Percentiles rank a stretch among this genome's conserved stretches.
Evolutionary conservation across 2,888 invertebrate species (phyloP).

Genomic region (Tenthredo mesomela): DNA sequence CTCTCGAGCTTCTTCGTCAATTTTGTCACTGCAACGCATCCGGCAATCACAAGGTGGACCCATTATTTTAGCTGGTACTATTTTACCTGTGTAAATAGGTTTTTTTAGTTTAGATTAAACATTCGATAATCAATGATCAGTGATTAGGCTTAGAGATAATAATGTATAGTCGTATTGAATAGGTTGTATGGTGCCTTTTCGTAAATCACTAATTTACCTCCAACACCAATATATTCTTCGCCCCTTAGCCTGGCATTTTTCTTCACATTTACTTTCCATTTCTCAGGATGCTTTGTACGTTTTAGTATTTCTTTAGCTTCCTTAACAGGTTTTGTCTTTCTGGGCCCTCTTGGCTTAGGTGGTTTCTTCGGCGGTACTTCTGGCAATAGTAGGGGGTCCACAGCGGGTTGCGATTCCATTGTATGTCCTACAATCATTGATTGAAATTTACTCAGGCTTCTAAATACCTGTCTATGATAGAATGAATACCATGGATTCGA

Average conservation of each 20-base stretch:
- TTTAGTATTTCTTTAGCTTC: slow-evolving; percentile 54
- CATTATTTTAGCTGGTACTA: slow-evolving; percentile 67
- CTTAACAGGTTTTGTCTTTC: slow-evolving; percentile 50
- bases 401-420: slow-evolving; percentile 32
- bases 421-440: slow-evolving; percentile 40
- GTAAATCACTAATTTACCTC: slow-evolving; percentile 59
- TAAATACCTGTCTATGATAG: too few relatives aligned
- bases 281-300: slow-evolving; percentile 65
- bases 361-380: slow-evolving; percentile 40
- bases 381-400: not conserved
- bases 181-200: not conserved
- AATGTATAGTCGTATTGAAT: not conserved
- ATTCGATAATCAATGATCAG: not conserved
- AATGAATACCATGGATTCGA: not conserved
- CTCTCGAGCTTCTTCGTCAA: slow-evolving; percentile 63
- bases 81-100: slow-evolving; percentile 59
- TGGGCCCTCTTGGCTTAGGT: slow-evolving; percentile 42
- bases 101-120: not conserved
- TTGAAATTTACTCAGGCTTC: not conserved
- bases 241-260: slow-evolving; percentile 68
- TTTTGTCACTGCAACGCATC: slow-evolving; percentile 66
- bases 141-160: not conserved
- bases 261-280: slow-evolving; percentile 69
- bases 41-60: slow-evolving; percentile 69
- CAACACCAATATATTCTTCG: slow-evolving; percentile 66